Conservation (phyloP, 2,888 invertebrate genomes). For the Ormia ochracea region DNA sequence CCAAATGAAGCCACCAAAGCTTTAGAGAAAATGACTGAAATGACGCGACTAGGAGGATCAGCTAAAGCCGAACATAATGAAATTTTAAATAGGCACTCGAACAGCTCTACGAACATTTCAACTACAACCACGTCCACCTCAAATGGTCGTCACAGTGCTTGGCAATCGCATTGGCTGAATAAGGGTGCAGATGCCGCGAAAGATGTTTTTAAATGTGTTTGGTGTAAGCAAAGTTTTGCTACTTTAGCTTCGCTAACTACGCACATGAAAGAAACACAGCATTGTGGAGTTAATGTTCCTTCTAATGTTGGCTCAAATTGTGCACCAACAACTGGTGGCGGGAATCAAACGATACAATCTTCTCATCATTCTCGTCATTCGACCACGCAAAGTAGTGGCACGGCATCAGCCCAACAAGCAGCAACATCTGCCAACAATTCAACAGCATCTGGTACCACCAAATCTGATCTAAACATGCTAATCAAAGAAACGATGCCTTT, state of each 20-base stretch:
- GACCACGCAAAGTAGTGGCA: conserved; percentile 46
- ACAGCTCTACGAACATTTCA: conserved; percentile 72
- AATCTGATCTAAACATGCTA: conserved; percentile 88
- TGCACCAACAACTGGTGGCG: conserved; percentile 64
- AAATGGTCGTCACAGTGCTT: conserved; percentile 88
- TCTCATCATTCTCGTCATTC: conserved; percentile 60
- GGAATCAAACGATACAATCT: conserved; percentile 55
- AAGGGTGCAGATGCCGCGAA: conserved; percentile 96
- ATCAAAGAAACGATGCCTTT: conserved; percentile 97
- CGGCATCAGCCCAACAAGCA: conserved; percentile 30
- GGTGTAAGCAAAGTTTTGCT: conserved; percentile 98
- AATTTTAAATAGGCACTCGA: conserved; percentile 15
- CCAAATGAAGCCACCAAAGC: conserved; percentile 92
- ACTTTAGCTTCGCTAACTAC: conserved; percentile 95
- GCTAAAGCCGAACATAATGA: conserved; percentile 44
- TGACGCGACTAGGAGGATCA: conserved; percentile 84
- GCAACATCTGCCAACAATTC: conserved; percentile 47
- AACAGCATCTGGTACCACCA: conserved; percentile 81
- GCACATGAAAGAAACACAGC: conserved; percentile 99
- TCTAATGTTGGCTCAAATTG: conserved; percentile 73
- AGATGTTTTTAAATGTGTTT: conserved; percentile 97
- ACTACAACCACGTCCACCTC: conserved; percentile 68
- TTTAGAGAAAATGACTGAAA: conserved; percentile 92
- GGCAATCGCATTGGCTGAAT: conserved; percentile 98
- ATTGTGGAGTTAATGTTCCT: conserved; percentile 92